A percentile compares a stretch with the other conserved stretches of the same genome.
These are phyloP conservation scores for Rhyacichthys aspro DNA, from an alignment of 2,797 vertebrate species.

Conservation along the genomic window DNA sequence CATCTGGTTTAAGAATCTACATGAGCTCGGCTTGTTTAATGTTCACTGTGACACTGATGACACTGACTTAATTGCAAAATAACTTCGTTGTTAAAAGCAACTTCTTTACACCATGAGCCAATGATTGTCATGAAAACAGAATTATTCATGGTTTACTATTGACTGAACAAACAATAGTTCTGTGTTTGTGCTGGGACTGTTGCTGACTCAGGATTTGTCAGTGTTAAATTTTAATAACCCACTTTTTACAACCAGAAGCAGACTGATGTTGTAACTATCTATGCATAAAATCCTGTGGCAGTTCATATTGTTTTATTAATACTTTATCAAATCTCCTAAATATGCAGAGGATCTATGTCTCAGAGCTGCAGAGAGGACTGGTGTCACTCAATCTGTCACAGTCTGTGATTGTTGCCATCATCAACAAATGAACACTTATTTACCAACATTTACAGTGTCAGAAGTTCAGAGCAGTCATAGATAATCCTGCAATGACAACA, in stretches of 20 bases:
- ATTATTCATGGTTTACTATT: constrained; percentile 3
- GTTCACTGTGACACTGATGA: constrained; percentile 19
- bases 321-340: constrained; percentile 2
- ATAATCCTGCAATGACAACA: too few relatives aligned
- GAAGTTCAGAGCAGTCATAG: too few relatives aligned
- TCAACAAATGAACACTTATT: too few relatives aligned
- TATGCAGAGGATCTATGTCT: not conserved
- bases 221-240: constrained; percentile 13
- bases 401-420: too few relatives aligned
- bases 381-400: too few relatives aligned
- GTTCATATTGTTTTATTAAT: constrained; percentile 15
- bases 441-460: too few relatives aligned
- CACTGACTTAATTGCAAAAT: too few relatives aligned
- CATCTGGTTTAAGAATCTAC: not conserved
- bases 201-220: not conserved
- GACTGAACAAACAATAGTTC: not conserved
- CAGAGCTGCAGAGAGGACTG: too few relatives aligned
- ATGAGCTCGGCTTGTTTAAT: constrained; percentile 19
- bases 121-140: not conserved
- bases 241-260: constrained; percentile 1
- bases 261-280: constrained; percentile 7
- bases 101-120: not conserved
- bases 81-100: too few relatives aligned
- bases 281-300: constrained; percentile 1
- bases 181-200: constrained; percentile 11